A percentile compares a stretch with the other conserved stretches of the same genome.
Evolutionary conservation across 53 echinoderm and acorn worm genomes (phyloP).

Genomic region (Holothuria leucospilota): DNA sequence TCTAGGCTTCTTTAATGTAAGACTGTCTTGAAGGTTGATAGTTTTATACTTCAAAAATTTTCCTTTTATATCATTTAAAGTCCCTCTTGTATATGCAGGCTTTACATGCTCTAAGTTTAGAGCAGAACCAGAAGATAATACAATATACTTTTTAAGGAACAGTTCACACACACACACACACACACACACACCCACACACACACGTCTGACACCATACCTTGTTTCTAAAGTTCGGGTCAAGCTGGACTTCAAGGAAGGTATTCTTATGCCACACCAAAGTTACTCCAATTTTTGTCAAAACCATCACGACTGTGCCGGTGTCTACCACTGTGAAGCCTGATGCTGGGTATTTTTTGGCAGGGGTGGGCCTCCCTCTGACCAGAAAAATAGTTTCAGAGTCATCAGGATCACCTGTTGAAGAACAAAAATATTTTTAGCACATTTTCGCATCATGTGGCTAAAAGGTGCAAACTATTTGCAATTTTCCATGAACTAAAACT

Average conservation of each 20-base stretch:
- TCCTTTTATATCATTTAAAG: too few species aligned
- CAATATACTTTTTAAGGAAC: too few species aligned
- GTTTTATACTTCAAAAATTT: too few species aligned
- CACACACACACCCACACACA: too few species aligned
- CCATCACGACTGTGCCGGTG: conserved; percentile 69
- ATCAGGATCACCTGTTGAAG: neutral
- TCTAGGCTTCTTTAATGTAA: too few species aligned
- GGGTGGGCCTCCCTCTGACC: neutral
- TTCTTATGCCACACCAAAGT: conserved; percentile 86
- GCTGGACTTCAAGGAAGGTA: conserved; percentile 76
- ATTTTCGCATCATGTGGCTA: neutral
- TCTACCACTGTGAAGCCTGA: conserved; percentile 44
- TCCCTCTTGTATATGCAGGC: too few species aligned
- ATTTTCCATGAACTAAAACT: neutral
- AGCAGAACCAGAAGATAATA: too few species aligned
- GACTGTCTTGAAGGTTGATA: too few species aligned
- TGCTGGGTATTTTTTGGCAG: neutral
- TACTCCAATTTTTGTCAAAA: conserved; percentile 84
- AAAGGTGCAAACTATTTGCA: neutral
- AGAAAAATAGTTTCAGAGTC: neutral
- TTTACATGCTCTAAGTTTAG: too few species aligned
- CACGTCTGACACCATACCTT: conserved; percentile 1
- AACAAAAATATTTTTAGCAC: neutral
- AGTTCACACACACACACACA: too few species aligned
- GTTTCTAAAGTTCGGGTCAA: conserved; percentile 2